Conservation (phyloP, 2,888 invertebrate species). For the Heliothis peltigera region DNA sequence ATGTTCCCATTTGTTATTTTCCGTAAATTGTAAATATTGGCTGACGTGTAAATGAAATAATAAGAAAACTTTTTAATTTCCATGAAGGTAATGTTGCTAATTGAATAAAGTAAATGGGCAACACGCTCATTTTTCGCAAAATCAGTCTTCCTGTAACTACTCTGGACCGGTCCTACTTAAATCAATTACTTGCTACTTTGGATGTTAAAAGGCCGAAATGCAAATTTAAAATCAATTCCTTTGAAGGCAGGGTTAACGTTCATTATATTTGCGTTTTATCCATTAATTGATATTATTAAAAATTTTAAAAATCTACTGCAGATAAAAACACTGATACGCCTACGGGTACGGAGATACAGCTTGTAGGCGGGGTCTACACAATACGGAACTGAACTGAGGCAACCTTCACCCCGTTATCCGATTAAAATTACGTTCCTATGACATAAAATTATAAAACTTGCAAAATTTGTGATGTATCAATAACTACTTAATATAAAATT, state of each 20-base stretch:
- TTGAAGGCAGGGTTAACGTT: conserved; percentile 64
- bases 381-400: conserved; percentile 47
- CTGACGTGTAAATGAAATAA: conserved; percentile 66
- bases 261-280: conserved; percentile 55
- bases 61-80: conserved; percentile 44
- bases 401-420: conserved; percentile 55
- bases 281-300: conserved; percentile 55
- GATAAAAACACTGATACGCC: conserved; percentile 32
- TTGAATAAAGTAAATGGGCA: conserved; percentile 54
- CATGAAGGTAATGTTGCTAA: conserved; percentile 49
- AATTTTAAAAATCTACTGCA: conserved; percentile 52
- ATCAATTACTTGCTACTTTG: conserved; percentile 54
- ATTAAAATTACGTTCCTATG: conserved; percentile 51
- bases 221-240: conserved; percentile 74
- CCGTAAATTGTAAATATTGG: conserved; percentile 71
- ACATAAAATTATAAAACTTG: conserved; percentile 59
- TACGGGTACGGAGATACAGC: conserved; percentile 40
- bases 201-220: conserved; percentile 69
- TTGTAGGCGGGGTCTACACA: conserved; percentile 39
- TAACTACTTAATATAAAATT: conserved; percentile 54
- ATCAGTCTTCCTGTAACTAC: conserved; percentile 75
- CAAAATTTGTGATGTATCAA: conserved; percentile 63
- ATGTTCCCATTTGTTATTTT: conserved; percentile 89
- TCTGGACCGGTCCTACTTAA: conserved; percentile 59
- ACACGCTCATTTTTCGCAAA: conserved; percentile 60